Percentiles rank a stretch among this genome's conserved stretches.
Evolutionary conservation across 1,140 invertebrate species (phyloP).

Genomic region (Meloidogyne exigua): DNA sequence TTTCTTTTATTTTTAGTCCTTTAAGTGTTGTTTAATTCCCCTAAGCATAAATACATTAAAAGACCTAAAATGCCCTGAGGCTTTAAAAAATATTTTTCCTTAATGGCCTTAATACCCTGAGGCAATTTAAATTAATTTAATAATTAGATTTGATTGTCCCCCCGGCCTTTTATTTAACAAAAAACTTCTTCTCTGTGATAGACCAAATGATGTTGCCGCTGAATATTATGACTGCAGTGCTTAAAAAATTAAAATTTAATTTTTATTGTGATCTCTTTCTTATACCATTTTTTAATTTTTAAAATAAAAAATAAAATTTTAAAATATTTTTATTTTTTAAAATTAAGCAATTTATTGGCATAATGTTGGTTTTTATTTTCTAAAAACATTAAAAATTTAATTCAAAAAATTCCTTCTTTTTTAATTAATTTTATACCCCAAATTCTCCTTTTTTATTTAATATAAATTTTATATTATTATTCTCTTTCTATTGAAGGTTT

Average conservation of each 20-base stretch:
- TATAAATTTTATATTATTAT: not conserved
- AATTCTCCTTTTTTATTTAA: not conserved
- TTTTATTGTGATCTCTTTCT: not conserved
- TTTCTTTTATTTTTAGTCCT: not conserved
- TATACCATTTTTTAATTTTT: not conserved
- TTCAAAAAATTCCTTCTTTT: too few relatives aligned
- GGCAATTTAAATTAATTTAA: not conserved
- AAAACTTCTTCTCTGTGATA: conserved; percentile 39
- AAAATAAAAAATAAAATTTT: too few relatives aligned
- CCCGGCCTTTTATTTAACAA: conserved; percentile 42
- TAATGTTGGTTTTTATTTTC: too few relatives aligned
- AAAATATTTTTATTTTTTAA: too few relatives aligned
- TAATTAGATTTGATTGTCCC: conserved; percentile 43
- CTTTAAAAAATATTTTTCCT: not conserved
- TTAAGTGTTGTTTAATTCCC: not conserved
- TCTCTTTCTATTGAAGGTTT: not conserved
- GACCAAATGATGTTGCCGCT: conserved; percentile 41
- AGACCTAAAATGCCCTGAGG: too few relatives aligned
- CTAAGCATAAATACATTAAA: too few relatives aligned
- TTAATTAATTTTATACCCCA: too few relatives aligned
- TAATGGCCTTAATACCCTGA: not conserved
- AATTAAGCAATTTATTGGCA: too few relatives aligned
- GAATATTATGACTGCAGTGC: not conserved
- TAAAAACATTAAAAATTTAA: too few relatives aligned
- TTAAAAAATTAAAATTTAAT: not conserved